Base-by-base conservation (phyloP, 2,797 vertebrate species). In the Salmo trutta region DNA sequence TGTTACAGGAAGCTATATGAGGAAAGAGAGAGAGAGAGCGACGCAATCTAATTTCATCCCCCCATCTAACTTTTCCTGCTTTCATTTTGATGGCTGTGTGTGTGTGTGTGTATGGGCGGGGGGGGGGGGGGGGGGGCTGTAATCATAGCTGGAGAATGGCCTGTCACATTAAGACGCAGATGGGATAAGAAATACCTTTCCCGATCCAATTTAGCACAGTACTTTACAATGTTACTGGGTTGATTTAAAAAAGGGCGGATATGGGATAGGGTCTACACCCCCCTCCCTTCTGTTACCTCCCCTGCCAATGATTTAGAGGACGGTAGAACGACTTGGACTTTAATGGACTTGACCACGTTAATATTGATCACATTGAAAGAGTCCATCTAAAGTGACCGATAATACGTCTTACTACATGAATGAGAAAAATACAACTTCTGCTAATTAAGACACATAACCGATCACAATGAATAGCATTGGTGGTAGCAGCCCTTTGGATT, bases 11-110 rank as follows among this genome's bases (percentile, higher is more conserved):
- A 59, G 56, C 7, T 19, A 59, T 59, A 19, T 33, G 21, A 47
- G 47, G 51, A 47, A 59, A 75, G 47, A 36, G 33, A 36, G 33
- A 36, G 33, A 83, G 73, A 81, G 75, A 80, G 67, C 75, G 66
- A 78, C 65, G 85, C 74, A 83, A 85, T 85, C 76, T 80, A 83
- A 66, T 66, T 66, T 16, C 24, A 66, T 66, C 24, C 64, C 62
- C 21, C 64, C 64, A 12, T 66, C 24, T 31, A 56, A 56, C 54
- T 29, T 66, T 16, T 7, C 64, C 27, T 29, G 27, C 64, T 27
- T 31, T 29, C 21, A 0, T 64, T 14, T 66, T 52, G 71, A 73
- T 70, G 71, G 31, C 70, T 78, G 62, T 73, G 51, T 8, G 71
- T 24, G 24, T 24, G 24, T 24, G 24, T 24, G 24, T 24, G 24